Conservation (phyloP, 2,113 vertebrate genomes). For the Prolemur simus region DNA sequence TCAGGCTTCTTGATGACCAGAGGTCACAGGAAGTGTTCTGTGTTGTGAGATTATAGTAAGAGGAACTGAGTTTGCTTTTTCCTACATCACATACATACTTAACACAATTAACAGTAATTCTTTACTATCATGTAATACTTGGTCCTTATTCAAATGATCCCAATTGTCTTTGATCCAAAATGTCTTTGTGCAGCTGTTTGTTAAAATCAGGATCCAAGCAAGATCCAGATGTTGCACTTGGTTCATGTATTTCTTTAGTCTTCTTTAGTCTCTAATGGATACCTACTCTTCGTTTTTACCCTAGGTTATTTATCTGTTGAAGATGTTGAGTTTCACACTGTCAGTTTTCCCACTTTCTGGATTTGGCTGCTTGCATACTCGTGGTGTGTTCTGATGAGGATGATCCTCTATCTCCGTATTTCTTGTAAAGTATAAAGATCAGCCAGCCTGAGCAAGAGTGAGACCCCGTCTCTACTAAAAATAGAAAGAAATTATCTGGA, state of each 20-base stretch:
- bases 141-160: not conserved
- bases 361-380: not conserved
- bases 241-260: not conserved
- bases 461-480: too few species aligned
- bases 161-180: not conserved
- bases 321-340: not conserved
- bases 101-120: not conserved
- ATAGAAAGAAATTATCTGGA: too few species aligned
- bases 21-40: not conserved
- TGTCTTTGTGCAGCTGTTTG: not conserved
- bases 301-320: not conserved
- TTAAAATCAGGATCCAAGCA: not conserved
- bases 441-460: too few species aligned
- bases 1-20: not conserved
- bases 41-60: not conserved
- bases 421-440: slow-evolving; percentile 5
- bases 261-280: not conserved
- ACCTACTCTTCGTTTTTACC: not conserved
- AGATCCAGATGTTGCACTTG: not conserved
- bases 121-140: not conserved
- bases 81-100: not conserved
- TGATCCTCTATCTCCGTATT: not conserved
- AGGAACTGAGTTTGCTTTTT: not conserved
- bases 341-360: not conserved
- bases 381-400: not conserved